phyloP scores from a whole-genome alignment of 1,140 invertebrate genomes.

The Colletes gigas region DNA sequence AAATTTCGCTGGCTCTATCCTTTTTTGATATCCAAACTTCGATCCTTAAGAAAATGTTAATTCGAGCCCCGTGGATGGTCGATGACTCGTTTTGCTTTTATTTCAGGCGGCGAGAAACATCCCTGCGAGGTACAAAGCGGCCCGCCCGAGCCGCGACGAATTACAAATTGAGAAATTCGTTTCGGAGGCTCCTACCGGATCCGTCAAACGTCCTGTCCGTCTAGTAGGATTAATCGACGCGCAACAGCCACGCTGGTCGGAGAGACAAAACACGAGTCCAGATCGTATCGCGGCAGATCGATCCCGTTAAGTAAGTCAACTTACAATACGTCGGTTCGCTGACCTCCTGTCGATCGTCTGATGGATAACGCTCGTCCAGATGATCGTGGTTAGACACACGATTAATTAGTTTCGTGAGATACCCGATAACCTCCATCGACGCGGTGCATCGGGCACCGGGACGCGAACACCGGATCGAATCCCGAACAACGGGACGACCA shows the following conservation, averaged over 20 bases:
- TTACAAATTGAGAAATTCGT: constrained; percentile 24
- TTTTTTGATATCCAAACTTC: neutral
- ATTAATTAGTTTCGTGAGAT: constrained; percentile 60
- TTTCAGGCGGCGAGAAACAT: too few relatives aligned
- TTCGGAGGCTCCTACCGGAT: neutral
- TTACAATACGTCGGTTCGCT: constrained; percentile 45
- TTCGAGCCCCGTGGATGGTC: too few relatives aligned
- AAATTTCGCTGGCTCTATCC: neutral
- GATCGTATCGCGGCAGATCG: constrained; percentile 48
- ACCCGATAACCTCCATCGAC: constrained; percentile 48
- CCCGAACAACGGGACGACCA: constrained; percentile 20
- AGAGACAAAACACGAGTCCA: constrained; percentile 26
- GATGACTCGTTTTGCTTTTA: too few relatives aligned
- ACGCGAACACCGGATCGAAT: constrained; percentile 16
- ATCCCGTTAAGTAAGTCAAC: constrained; percentile 53
- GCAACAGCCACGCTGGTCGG: neutral
- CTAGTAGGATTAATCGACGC: constrained; percentile 17
- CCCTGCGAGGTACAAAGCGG: too few relatives aligned
- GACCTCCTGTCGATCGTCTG: constrained; percentile 55
- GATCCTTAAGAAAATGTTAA: neutral
- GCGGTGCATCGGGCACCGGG: constrained; percentile 8
- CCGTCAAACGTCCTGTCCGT: constrained; percentile 1
- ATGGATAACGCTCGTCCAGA: constrained; percentile 48
- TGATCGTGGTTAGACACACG: constrained; percentile 59
- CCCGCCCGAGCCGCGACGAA: neutral